Conservation (phyloP, 2,888 invertebrate species). For the Eilema griseolum region DNA sequence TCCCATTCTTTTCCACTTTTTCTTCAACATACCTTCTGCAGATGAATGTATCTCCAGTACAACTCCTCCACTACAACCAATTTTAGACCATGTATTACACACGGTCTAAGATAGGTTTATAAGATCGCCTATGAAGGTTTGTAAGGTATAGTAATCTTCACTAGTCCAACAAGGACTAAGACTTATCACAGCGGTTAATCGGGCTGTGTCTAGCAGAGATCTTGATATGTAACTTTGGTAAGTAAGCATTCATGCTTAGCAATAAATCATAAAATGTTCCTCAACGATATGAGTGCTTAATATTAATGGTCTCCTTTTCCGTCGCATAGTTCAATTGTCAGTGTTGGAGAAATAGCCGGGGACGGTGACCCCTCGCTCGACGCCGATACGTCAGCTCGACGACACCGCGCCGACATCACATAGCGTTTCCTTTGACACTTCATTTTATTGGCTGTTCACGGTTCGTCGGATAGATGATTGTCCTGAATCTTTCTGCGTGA, state of each 20-base stretch:
- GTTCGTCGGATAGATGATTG: slow-evolving; percentile 60
- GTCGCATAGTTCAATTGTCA: slow-evolving; percentile 49
- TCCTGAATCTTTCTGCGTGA: slow-evolving; percentile 51
- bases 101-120: no score
- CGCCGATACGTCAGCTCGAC: slow-evolving; percentile 52
- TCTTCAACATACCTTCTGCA: no score
- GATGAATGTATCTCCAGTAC: no score
- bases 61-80: no score
- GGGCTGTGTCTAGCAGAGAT: no score
- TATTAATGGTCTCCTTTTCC: slow-evolving; percentile 52
- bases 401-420: slow-evolving; percentile 46
- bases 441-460: slow-evolving; percentile 70
- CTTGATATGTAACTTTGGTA: slow-evolving; percentile 30
- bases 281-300: slow-evolving; percentile 39
- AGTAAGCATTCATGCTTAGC: slow-evolving; percentile 25
- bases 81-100: no score
- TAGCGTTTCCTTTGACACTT: slow-evolving; percentile 62
- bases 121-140: not conserved
- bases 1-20: no score
- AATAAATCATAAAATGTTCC: slow-evolving; percentile 45
- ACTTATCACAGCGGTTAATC: not conserved
- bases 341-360: slow-evolving; percentile 55
- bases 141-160: not conserved
- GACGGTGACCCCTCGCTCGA: slow-evolving; percentile 56
- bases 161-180: not conserved